Evolutionary conservation across 2,113 vertebrate species (phyloP).

Genomic region (Tragelaphus buxtoni): DNA sequence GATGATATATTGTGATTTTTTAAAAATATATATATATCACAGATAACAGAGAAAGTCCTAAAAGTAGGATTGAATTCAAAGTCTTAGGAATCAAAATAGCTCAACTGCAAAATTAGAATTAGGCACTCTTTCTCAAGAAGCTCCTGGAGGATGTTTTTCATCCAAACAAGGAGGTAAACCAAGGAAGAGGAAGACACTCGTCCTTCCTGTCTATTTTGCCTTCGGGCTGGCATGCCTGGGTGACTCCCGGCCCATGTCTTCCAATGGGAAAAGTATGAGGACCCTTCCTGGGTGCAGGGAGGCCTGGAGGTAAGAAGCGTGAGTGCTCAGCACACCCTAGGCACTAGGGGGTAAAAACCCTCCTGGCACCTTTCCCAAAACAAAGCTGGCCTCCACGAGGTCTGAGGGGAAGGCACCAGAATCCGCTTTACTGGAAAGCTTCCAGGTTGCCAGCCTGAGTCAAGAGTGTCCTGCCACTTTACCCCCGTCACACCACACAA

Average conservation of each 20-base stretch:
- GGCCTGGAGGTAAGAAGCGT: background rate
- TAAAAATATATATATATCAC: background rate
- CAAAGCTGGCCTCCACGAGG: background rate
- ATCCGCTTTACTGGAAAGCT: background rate
- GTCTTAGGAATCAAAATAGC: constrained; percentile 29
- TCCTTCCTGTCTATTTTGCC: background rate
- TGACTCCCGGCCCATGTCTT: background rate
- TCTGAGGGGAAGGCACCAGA: background rate
- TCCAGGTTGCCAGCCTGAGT: background rate
- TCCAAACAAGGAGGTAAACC: background rate
- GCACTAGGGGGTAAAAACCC: background rate
- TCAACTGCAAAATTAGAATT: constrained; percentile 15
- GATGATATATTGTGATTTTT: background rate
- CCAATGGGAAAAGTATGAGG: background rate
- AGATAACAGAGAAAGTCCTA: background rate
- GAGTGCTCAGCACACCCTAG: background rate
- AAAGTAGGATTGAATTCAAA: background rate
- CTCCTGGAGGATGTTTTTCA: background rate
- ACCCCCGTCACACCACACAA: background rate
- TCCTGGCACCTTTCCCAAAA: background rate
- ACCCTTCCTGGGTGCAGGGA: background rate
- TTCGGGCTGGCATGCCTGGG: background rate
- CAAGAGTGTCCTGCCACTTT: background rate
- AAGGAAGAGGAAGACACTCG: background rate
- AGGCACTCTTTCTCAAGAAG: background rate